Evolutionary conservation across 2,888 invertebrate genomes (phyloP).

Genomic region (Galerucella nymphaeae): DNA sequence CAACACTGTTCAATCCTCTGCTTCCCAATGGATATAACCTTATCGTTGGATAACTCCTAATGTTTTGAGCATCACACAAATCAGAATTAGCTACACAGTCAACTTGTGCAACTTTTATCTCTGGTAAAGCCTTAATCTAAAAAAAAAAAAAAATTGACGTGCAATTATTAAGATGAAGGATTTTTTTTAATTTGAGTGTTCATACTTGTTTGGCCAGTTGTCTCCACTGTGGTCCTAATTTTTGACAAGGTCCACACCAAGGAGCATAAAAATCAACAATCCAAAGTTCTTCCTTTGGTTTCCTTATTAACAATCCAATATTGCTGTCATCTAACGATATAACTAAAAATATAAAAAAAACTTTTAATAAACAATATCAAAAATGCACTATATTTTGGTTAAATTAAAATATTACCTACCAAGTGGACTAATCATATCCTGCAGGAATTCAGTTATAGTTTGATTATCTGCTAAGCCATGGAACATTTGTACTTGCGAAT

Average conservation of each 20-base stretch:
- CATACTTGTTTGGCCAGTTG: constrained; percentile 70
- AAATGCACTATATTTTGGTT: not conserved
- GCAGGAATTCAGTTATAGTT: constrained; percentile 74
- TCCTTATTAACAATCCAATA: constrained; percentile 69
- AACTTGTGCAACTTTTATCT: constrained; percentile 72
- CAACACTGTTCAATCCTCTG: constrained; percentile 66
- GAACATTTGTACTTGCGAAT: constrained; percentile 68
- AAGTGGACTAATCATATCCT: constrained; percentile 68
- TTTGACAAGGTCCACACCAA: constrained; percentile 81
- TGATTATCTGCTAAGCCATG: constrained; percentile 71
- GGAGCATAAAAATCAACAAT: constrained; percentile 79
- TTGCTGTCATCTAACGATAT: constrained; percentile 67
- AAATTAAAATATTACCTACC: constrained; percentile 58
- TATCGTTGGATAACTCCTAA: constrained; percentile 77
- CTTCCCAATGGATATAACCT: constrained; percentile 73
- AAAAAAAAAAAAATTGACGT: constrained; percentile 24
- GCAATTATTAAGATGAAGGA: no score
- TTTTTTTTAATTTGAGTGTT: not conserved
- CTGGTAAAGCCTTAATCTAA: constrained; percentile 64
- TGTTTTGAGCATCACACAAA: constrained; percentile 70
- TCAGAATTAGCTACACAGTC: constrained; percentile 72
- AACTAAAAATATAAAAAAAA: constrained; percentile 63
- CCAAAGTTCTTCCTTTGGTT: constrained; percentile 71
- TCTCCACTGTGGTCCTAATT: constrained; percentile 75
- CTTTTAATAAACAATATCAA: not conserved